Evolutionary conservation across 2,888 invertebrate species (phyloP).

Genomic region (Phaonia tiefii): DNA sequence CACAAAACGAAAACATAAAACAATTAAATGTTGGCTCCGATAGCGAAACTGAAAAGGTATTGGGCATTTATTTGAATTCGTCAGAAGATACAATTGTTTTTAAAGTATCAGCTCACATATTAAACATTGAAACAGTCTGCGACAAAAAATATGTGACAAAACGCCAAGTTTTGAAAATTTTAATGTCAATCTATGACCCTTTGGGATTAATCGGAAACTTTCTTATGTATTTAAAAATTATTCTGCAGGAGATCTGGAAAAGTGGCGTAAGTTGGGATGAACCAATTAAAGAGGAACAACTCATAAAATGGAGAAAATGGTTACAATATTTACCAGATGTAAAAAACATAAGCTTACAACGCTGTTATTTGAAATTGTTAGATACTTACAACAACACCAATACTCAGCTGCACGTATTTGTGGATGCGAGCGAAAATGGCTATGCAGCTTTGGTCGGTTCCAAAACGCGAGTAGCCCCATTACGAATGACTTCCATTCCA

Average conservation of each 20-base stretch:
- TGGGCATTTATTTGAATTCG: slow-evolving; percentile 55
- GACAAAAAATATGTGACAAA: slow-evolving; percentile 54
- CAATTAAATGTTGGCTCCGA: slow-evolving; percentile 37
- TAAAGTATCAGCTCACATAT: slow-evolving; percentile 42
- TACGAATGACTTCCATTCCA: slow-evolving; percentile 45
- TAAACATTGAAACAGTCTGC: slow-evolving; percentile 38
- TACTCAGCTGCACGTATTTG: slow-evolving; percentile 63
- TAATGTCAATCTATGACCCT: slow-evolving; percentile 63
- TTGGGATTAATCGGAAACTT: slow-evolving; percentile 61
- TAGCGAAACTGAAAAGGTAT: slow-evolving; percentile 42
- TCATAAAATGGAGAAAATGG: slow-evolving; percentile 66
- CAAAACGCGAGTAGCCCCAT: slow-evolving; percentile 53
- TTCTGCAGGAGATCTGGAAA: slow-evolving; percentile 56
- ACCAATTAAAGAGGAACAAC: slow-evolving; percentile 59
- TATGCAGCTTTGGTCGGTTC: slow-evolving; percentile 48
- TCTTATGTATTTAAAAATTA: slow-evolving; percentile 55
- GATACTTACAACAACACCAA: slow-evolving; percentile 26
- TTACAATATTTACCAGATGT: slow-evolving; percentile 60
- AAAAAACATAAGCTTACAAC: slow-evolving; percentile 65
- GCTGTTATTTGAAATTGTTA: slow-evolving; percentile 62
- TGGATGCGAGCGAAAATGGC: slow-evolving; percentile 62
- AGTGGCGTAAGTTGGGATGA: slow-evolving; percentile 57
- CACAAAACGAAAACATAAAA: not conserved
- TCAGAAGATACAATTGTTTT: slow-evolving; percentile 40
- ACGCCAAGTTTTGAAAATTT: slow-evolving; percentile 51